A percentile compares a stretch with the other conserved stretches of the same genome.
These are phyloP conservation scores for Carabus problematicus DNA, from an alignment of 2,888 invertebrate genomes.

Conservation along the genomic window DNA sequence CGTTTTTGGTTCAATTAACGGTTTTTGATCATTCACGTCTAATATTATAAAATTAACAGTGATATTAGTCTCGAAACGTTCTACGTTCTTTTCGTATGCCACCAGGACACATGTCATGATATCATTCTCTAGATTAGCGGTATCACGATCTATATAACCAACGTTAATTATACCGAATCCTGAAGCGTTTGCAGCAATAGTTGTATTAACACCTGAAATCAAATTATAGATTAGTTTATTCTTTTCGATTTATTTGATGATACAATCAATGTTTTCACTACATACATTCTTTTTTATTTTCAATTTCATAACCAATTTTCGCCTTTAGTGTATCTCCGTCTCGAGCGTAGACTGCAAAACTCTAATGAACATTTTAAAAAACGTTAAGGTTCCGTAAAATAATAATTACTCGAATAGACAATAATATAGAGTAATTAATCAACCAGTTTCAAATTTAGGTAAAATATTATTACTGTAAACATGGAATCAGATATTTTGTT, in stretches of 20 bases:
- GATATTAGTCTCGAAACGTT: constrained; percentile 44
- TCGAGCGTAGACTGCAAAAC: constrained; percentile 63
- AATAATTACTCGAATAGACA: neutral
- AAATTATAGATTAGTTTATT: neutral
- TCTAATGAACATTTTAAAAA: constrained; percentile 40
- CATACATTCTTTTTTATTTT: constrained; percentile 54
- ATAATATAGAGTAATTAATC: too few species aligned
- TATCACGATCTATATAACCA: constrained; percentile 56
- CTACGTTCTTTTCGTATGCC: constrained; percentile 54
- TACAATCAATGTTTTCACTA: constrained; percentile 3
- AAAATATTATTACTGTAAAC: too few species aligned
- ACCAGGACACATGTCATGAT: constrained; percentile 51
- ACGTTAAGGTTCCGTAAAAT: neutral
- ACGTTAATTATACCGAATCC: constrained; percentile 52
- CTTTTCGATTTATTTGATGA: neutral
- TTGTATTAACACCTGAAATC: neutral
- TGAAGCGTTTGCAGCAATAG: constrained; percentile 43
- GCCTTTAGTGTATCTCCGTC: constrained; percentile 70
- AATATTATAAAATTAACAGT: constrained; percentile 56
- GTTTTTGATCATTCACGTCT: constrained; percentile 73
- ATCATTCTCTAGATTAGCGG: constrained; percentile 45
- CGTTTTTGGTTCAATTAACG: constrained; percentile 59
- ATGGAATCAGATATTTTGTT: too few species aligned
- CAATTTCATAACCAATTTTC: constrained; percentile 62
- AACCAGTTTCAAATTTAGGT: too few species aligned